Percentiles rank a stretch among this genome's conserved stretches.
These are phyloP conservation scores for Osmerus eperlanus DNA, from an alignment of 2,113 vertebrate genomes.

Conservation along the genomic window DNA sequence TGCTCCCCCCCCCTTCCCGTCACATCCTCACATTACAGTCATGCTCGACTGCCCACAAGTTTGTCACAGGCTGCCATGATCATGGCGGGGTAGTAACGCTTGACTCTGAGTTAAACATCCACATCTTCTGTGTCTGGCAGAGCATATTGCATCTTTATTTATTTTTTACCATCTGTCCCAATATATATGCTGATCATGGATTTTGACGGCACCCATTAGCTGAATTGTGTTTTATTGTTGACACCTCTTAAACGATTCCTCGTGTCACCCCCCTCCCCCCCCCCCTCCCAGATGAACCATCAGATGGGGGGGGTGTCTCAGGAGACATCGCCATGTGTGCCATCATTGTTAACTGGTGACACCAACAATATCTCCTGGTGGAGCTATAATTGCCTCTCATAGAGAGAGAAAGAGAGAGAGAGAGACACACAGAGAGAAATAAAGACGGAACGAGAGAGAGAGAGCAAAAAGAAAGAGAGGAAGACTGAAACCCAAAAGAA, in stretches of 20 bases:
- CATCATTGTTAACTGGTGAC: neutral
- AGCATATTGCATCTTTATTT: slow-evolving; percentile 17
- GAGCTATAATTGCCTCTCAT: slow-evolving; percentile 1
- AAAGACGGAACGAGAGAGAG: no score
- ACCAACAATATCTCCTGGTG: neutral
- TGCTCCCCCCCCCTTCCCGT: slow-evolving; percentile 17
- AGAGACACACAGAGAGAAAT: no score
- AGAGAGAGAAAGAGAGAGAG: no score
- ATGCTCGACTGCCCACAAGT: slow-evolving; percentile 30
- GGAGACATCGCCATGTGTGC: neutral
- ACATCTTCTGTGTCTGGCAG: slow-evolving; percentile 20
- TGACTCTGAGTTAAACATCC: neutral
- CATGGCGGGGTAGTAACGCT: slow-evolving; percentile 27
- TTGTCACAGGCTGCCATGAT: slow-evolving; percentile 23
- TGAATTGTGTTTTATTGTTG: slow-evolving; percentile 18
- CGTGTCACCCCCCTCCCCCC: neutral
- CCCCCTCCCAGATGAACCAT: neutral
- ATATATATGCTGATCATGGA: slow-evolving; percentile 30
- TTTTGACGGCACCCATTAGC: slow-evolving; percentile 1
- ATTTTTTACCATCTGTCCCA: slow-evolving; percentile 28
- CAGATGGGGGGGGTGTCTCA: neutral
- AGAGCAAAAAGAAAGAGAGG: no score
- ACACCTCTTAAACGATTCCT: neutral
- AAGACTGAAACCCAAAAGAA: no score
- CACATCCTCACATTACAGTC: slow-evolving; percentile 26